phyloP scores from a whole-genome alignment of 1,140 invertebrate genomes.

The Drosophila tsacasi region DNA sequence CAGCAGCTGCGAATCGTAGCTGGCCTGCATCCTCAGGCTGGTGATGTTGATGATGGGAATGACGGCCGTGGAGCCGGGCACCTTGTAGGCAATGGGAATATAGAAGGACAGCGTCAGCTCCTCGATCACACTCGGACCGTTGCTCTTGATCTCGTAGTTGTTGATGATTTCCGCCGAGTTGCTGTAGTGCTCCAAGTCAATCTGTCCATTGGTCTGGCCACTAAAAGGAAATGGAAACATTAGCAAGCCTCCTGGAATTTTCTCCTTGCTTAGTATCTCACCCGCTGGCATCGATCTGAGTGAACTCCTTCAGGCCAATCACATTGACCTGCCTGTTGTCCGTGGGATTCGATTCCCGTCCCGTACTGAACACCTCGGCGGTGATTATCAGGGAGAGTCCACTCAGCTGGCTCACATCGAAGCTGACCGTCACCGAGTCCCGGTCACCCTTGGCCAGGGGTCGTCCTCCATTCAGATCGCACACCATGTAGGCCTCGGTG shows the following conservation, averaged over 20 bases:
- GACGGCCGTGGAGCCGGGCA: slow-evolving; percentile 32
- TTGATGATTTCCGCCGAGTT: slow-evolving; percentile 68
- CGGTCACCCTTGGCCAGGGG: slow-evolving; percentile 69
- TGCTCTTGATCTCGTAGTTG: slow-evolving; percentile 80
- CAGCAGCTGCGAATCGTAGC: slow-evolving; percentile 71
- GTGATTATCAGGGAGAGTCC: slow-evolving; percentile 65
- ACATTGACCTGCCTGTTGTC: slow-evolving; percentile 75
- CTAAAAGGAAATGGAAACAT: slow-evolving; percentile 22
- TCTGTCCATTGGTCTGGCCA: slow-evolving; percentile 59
- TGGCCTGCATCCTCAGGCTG: slow-evolving; percentile 73
- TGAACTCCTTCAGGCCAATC: slow-evolving; percentile 84
- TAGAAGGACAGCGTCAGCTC: slow-evolving; percentile 66
- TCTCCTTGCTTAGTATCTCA: slow-evolving; percentile 41
- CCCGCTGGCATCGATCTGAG: slow-evolving; percentile 85
- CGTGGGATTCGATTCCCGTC: slow-evolving; percentile 73
- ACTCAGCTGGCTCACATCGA: slow-evolving; percentile 77
- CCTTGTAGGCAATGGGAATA: slow-evolving; percentile 78
- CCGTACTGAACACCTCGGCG: slow-evolving; percentile 84
- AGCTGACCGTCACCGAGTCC: slow-evolving; percentile 77
- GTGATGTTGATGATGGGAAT: slow-evolving; percentile 72
- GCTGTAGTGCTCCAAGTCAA: slow-evolving; percentile 73
- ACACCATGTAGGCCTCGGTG: slow-evolving; percentile 63
- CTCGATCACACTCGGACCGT: slow-evolving; percentile 77
- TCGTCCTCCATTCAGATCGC: slow-evolving; percentile 73
- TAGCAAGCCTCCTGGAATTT: too few species aligned